Percentiles rank a stretch among this genome's conserved stretches.
Conservation (phyloP, 2,113 vertebrate species). For the Peromyscus maniculatus region DNA sequence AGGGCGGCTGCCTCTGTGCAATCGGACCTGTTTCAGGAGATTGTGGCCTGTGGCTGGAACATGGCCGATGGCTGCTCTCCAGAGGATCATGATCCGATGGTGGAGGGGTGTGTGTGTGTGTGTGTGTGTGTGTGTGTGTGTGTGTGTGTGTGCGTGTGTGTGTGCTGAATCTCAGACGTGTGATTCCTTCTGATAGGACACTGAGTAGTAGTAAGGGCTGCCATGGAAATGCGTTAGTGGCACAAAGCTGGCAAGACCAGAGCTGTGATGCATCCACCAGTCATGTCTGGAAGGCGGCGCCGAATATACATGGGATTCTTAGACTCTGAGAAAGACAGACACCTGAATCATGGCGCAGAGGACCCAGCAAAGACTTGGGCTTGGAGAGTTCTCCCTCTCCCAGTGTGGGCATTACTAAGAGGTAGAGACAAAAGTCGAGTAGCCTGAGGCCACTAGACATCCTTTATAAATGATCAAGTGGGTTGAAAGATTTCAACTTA, state of each 20-base stretch:
- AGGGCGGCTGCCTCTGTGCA: conserved; percentile 5
- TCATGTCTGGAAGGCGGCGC: too few species aligned
- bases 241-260: neutral
- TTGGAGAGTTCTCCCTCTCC: neutral
- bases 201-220: accelerated
- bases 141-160: too few species aligned
- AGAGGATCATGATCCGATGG: neutral
- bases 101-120: too few species aligned
- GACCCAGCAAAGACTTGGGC: too few species aligned
- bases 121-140: too few species aligned
- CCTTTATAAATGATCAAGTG: neutral
- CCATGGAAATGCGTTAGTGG: neutral
- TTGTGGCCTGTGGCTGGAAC: neutral
- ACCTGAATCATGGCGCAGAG: neutral
- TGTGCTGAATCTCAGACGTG: neutral
- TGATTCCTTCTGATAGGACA: neutral
- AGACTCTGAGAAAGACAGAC: neutral
- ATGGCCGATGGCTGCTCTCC: neutral
- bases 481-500: neutral
- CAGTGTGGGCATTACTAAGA: neutral
- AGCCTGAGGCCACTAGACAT: neutral
- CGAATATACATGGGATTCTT: accelerated
- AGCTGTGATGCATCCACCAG: neutral
- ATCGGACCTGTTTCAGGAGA: neutral
- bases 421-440: neutral